phyloP scores from a whole-genome alignment of 2,113 vertebrate species.

The Globicephala melas region DNA sequence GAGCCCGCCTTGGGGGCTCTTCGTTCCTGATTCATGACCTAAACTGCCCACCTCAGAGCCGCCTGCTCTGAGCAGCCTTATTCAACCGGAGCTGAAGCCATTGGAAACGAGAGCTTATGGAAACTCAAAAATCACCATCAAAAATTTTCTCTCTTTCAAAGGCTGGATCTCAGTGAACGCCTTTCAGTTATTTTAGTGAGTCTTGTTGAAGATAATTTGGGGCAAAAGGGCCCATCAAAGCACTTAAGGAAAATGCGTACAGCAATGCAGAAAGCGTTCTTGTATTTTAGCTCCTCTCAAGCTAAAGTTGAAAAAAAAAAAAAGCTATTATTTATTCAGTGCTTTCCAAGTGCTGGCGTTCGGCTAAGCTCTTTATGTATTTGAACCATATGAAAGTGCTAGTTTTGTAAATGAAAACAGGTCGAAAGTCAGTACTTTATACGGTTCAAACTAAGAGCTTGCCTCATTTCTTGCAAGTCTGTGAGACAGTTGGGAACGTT shows the following conservation, averaged over 20 bases:
- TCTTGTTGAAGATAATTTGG: background rate
- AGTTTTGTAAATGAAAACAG: background rate
- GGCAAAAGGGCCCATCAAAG: background rate
- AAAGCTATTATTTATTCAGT: background rate
- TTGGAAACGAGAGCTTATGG: background rate
- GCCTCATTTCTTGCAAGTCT: background rate
- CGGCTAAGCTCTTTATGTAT: background rate
- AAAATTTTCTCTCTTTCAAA: background rate
- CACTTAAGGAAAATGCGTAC: background rate
- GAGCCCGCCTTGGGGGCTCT: conserved; percentile 65
- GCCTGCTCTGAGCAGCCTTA: background rate
- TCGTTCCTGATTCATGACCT: conserved; percentile 49
- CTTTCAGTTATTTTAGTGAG: background rate
- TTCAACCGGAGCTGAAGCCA: background rate
- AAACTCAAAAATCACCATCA: background rate
- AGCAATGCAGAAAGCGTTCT: background rate
- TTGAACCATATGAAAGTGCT: background rate
- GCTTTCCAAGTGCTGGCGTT: background rate
- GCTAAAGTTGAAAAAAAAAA: background rate
- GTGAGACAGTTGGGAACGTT: background rate
- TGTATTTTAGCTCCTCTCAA: background rate
- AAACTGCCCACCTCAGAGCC: background rate
- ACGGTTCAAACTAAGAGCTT: background rate
- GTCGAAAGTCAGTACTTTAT: background rate
- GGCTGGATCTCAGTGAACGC: no score